phyloP scores from a whole-genome alignment of 2,797 vertebrate genomes.

The Typhlichthys subterraneus region DNA sequence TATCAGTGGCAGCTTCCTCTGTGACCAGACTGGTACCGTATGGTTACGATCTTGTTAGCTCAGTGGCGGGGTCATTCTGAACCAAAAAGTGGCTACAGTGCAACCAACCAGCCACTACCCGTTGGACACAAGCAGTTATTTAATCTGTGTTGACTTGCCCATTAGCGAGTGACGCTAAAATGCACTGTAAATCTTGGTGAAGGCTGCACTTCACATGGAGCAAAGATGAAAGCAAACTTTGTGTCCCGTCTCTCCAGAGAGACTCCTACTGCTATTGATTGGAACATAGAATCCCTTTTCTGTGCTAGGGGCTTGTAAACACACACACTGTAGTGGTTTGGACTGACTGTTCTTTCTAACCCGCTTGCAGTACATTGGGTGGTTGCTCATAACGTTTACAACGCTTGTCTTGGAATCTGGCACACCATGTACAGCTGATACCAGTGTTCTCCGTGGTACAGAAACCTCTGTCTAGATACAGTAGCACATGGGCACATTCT shows the following conservation, averaged over 20 bases:
- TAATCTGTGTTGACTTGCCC: slow-evolving; percentile 31
- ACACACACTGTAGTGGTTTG: slow-evolving; percentile 55
- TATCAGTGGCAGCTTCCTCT: slow-evolving; percentile 52
- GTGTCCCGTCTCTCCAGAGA: slow-evolving; percentile 6
- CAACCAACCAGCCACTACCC: slow-evolving; percentile 9
- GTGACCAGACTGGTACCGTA: slow-evolving; percentile 37
- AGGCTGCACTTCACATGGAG: slow-evolving; percentile 2
- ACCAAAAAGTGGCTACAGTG: slow-evolving; percentile 11
- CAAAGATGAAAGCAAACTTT: slow-evolving; percentile 28
- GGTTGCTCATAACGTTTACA: no score
- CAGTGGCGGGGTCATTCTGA: slow-evolving; percentile 10
- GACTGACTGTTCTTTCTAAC: slow-evolving; percentile 17
- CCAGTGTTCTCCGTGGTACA: no score
- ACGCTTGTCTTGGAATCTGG: no score
- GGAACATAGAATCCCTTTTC: slow-evolving; percentile 18
- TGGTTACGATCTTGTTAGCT: slow-evolving; percentile 29
- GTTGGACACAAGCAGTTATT: slow-evolving; percentile 38
- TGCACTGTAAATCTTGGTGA: slow-evolving; percentile 28
- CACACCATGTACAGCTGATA: no score
- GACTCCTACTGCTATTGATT: slow-evolving; percentile 15
- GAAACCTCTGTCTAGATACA: no score
- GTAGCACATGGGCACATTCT: no score
- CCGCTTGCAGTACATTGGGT: slow-evolving; percentile 8
- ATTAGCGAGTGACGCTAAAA: slow-evolving; percentile 9
- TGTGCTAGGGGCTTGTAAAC: slow-evolving; percentile 11